A percentile compares a stretch with the other conserved stretches of the same genome.
These are phyloP conservation scores for Rana temporaria DNA, from an alignment of 2,113 vertebrate genomes.

Conservation along the genomic window DNA sequence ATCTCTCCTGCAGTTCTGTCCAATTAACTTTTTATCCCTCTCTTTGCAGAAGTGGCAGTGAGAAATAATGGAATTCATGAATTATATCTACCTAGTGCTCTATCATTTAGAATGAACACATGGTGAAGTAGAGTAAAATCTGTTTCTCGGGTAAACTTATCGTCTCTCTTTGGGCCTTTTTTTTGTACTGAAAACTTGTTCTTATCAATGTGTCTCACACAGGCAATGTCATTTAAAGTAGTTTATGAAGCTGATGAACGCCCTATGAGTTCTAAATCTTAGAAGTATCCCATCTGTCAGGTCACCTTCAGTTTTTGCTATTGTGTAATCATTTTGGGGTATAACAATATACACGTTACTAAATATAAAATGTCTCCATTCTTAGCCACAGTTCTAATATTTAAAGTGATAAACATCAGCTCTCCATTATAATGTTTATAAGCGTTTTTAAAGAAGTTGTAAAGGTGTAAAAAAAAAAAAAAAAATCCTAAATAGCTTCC, in stretches of 20 bases:
- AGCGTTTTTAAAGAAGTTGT: no score
- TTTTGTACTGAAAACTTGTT: no score
- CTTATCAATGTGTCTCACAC: neutral
- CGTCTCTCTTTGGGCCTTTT: neutral
- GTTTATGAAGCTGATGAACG: neutral
- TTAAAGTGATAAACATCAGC: no score
- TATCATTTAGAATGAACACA: constrained; percentile 12
- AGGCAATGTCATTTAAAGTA: neutral
- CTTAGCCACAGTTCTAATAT: no score
- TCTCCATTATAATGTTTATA: no score
- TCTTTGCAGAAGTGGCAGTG: neutral
- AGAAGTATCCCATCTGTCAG: neutral
- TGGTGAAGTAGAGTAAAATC: constrained; percentile 20
- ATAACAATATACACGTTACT: no score
- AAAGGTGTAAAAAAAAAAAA: no score
- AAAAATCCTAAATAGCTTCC: no score
- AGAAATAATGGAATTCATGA: constrained; percentile 14
- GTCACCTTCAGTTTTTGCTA: neutral
- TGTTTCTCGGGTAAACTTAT: neutral
- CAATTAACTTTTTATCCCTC: constrained; percentile 25
- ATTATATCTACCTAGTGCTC: constrained; percentile 2
- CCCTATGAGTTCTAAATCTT: no score
- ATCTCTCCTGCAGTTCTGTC: neutral
- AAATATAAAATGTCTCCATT: no score
- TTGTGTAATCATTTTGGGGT: no score